These are phyloP conservation scores for Drosophila rufa DNA, from an alignment of 1,140 invertebrate genomes.

Conservation along the genomic window DNA sequence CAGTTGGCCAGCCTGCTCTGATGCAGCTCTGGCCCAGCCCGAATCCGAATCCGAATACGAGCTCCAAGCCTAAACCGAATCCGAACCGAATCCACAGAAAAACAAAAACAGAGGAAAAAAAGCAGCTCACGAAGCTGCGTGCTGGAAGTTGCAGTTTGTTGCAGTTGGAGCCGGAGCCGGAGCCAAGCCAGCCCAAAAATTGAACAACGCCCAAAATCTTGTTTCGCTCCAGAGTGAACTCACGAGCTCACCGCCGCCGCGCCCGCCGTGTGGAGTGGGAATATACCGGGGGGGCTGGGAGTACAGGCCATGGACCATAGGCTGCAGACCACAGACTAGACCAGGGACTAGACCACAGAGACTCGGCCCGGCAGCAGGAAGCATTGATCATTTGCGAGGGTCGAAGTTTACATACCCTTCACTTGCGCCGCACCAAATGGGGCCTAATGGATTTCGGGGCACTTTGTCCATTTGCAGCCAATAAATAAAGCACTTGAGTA, in stretches of 20 bases:
- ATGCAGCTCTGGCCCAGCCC: slow-evolving; percentile 20
- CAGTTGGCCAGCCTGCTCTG: slow-evolving; percentile 15
- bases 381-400: slow-evolving; percentile 31
- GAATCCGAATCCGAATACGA: slow-evolving; percentile 13
- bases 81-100: slow-evolving; percentile 19
- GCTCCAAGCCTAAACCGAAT: slow-evolving; percentile 22
- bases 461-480: slow-evolving; percentile 4
- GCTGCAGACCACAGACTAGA: slow-evolving; percentile 27
- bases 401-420: slow-evolving; percentile 49
- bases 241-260: slow-evolving; percentile 63
- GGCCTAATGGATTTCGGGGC: slow-evolving; percentile 4
- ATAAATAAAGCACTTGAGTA: slow-evolving; percentile 8
- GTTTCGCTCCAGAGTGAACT: slow-evolving; percentile 74
- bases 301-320: slow-evolving; percentile 4
- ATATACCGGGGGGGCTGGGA: slow-evolving; percentile 2
- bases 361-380: slow-evolving; percentile 24
- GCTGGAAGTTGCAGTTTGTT: slow-evolving; percentile 48
- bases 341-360: slow-evolving; percentile 27
- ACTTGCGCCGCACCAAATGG: slow-evolving; percentile 16
- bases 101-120: slow-evolving; percentile 53
- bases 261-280: slow-evolving; percentile 40
- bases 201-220: slow-evolving; percentile 83
- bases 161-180: slow-evolving; percentile 45
- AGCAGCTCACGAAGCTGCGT: slow-evolving; percentile 73
- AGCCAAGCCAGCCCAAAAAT: slow-evolving; percentile 66